Base-by-base conservation (phyloP, 2,797 vertebrate species). In the Fringilla coelebs region DNA sequence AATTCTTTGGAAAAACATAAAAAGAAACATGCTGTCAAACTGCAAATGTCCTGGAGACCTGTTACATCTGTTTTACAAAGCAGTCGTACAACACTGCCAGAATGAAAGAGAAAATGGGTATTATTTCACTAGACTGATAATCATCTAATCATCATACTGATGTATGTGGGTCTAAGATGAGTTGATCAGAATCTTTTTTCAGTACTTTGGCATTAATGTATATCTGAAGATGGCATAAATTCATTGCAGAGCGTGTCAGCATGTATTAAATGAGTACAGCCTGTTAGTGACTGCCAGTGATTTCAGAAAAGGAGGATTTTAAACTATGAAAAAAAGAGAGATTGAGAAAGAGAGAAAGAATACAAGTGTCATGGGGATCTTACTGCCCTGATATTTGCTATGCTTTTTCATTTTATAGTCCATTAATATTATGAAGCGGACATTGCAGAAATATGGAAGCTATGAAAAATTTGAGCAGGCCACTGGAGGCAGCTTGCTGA, bases 381-480 rank as follows among this genome's bases (percentile, higher is more conserved):
- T 36, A 21, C 63, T 70, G 25, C 52, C 19, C 66, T 84, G 77
- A 13, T 73, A 7, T 48, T 71, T 94, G 51, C 45, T 78, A 1
- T 67, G 24, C 29, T 83, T 94, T 88, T 94, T 61, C 85, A 22
- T 91, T 84, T 96, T 85, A 7, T 40, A 99, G 99, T 98, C 99
- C 10, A 97, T 99, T 93, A 98, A 97, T 81, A 99, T 99, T 74
- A 99, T 99, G 99, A 98, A 98, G 88, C 93, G 98, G 77, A 98
- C 99, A 3, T 85, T 99, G 95, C 97, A 98, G 94, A 98, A 98
- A 87, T 99, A 99, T 1, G 99, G 99, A 81, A 99, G 97, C 97
- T 99, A 99, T 51, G 99, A 99, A 96, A 98, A 96, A 41, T 99
- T 99, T 95, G 99, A 99, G 78, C 98, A 98, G 96, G 98, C 98